Conservation (phyloP, 2,113 vertebrate species). For the Cochlearius cochlearius region DNA sequence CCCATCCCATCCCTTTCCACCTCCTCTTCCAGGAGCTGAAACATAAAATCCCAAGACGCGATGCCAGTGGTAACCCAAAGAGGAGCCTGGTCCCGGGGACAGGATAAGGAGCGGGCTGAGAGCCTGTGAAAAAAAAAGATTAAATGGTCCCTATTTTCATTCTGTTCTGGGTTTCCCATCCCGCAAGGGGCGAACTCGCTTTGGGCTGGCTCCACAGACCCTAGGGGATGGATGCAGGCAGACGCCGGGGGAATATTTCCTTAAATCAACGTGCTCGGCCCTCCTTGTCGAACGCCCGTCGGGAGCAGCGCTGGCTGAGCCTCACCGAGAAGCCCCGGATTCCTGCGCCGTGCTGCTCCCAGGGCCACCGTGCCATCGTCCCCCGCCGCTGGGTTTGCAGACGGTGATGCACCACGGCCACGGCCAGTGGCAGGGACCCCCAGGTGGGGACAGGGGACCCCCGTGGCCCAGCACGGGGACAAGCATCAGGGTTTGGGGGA, state of each 20-base stretch:
- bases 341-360: background rate
- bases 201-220: background rate
- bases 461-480: rapidly evolving
- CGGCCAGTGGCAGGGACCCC: background rate
- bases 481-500: background rate
- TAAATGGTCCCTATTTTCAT: background rate
- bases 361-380: background rate
- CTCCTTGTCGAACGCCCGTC: background rate
- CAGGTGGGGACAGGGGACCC: rapidly evolving
- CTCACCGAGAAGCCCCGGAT: background rate
- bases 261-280: background rate
- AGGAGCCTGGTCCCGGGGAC: background rate
- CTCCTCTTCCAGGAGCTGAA: background rate
- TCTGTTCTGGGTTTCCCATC: background rate
- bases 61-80: background rate
- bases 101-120: background rate
- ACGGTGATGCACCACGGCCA: rapidly evolving
- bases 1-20: background rate
- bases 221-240: background rate
- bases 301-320: background rate
- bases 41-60: background rate
- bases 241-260: background rate
- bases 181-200: rapidly evolving
- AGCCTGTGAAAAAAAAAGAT: background rate
- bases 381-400: no score